A percentile compares a stretch with the other conserved stretches of the same genome.
Conservation (phyloP, 2,888 invertebrate species). For the Lobophora halterata region DNA sequence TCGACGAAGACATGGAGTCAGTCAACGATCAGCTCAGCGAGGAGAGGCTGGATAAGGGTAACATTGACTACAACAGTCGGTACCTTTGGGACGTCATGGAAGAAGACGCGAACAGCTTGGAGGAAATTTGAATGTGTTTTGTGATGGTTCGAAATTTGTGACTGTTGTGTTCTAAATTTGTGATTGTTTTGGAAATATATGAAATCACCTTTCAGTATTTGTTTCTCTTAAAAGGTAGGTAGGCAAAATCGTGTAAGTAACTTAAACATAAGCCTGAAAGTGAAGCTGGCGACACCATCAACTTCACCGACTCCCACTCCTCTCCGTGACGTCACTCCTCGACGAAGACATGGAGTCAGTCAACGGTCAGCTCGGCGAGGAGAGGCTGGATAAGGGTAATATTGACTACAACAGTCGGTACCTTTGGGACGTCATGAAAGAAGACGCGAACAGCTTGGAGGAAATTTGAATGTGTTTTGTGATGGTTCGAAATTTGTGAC, state of each 20-base stretch:
- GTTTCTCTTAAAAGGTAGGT: too few relatives aligned
- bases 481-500: too few relatives aligned
- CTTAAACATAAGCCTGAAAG: slow-evolving; percentile 58
- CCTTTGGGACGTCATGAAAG: slow-evolving; percentile 61
- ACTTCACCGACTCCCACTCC: slow-evolving; percentile 54
- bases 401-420: slow-evolving; percentile 39
- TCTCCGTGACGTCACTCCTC: slow-evolving; percentile 62
- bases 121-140: slow-evolving; percentile 21
- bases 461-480: slow-evolving; percentile 19
- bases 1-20: slow-evolving; percentile 55
- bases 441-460: slow-evolving; percentile 42
- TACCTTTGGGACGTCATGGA: slow-evolving; percentile 61
- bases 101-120: slow-evolving; percentile 45
- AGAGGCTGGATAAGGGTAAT: slow-evolving; percentile 7
- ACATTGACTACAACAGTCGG: slow-evolving; percentile 35
- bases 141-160: too few relatives aligned
- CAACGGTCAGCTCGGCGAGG: slow-evolving; percentile 13
- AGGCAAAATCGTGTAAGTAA: too few relatives aligned
- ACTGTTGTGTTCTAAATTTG: too few relatives aligned
- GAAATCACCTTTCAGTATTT: too few relatives aligned
- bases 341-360: slow-evolving; percentile 54
- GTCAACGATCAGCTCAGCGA: slow-evolving; percentile 21
- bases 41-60: slow-evolving; percentile 8
- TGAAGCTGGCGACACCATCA: slow-evolving; percentile 60
- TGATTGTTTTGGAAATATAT: slow-evolving; percentile 3